Conservation (phyloP, 2,888 invertebrate genomes). For the Thecophora atra region DNA sequence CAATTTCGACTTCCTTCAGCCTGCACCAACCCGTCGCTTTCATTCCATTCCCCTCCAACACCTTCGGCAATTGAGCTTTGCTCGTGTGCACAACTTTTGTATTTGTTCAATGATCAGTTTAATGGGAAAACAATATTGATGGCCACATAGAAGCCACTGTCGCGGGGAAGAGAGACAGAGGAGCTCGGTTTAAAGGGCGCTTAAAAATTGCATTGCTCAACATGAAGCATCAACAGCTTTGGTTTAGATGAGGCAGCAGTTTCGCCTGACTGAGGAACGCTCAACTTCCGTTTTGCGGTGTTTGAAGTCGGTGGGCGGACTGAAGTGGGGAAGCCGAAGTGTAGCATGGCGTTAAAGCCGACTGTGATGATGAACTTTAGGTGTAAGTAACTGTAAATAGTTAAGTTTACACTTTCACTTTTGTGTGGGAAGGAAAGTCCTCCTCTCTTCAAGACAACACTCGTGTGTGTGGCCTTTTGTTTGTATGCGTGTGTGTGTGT, state of each 20-base stretch:
- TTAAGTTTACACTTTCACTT: conserved; percentile 56
- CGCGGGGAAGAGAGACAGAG: neutral
- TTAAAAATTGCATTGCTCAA: conserved; percentile 6
- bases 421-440: conserved; percentile 27
- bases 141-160: conserved; percentile 51
- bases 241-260: conserved; percentile 11
- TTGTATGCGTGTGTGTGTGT: conserved; percentile 47
- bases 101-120: conserved; percentile 65
- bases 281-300: conserved; percentile 13
- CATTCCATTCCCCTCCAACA: neutral
- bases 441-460: neutral
- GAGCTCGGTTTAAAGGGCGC: conserved; percentile 6
- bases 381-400: conserved; percentile 36
- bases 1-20: neutral
- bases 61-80: conserved; percentile 33
- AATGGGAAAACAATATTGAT: conserved; percentile 66
- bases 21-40: neutral
- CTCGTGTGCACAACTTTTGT: conserved; percentile 43
- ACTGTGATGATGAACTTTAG: conserved; percentile 30
- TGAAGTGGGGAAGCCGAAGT: neutral
- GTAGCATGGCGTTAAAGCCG: neutral
- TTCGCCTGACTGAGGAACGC: neutral
- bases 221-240: too few relatives aligned
- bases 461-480: conserved; percentile 45
- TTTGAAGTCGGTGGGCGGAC: neutral